Percentiles rank a stretch among this genome's conserved stretches.
Conservation (phyloP, 2,797 vertebrate species). For the Zalophus californianus region DNA sequence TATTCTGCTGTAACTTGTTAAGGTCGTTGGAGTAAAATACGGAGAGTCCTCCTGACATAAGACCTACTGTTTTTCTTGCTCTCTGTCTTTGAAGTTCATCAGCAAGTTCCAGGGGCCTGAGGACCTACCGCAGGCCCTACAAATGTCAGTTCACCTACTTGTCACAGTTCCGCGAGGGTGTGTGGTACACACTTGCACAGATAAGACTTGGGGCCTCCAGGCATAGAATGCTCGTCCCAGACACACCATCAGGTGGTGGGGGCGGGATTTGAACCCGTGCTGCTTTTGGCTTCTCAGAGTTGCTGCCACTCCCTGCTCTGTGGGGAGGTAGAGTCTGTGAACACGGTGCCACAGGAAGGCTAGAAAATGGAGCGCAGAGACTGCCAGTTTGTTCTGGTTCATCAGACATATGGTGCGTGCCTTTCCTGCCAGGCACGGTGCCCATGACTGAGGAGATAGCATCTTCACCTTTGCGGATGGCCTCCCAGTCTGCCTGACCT, state of each 20-base stretch:
- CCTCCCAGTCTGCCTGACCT: background rate
- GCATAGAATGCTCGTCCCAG: background rate
- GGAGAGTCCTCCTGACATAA: background rate
- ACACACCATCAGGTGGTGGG: background rate
- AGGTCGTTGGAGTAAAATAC: background rate
- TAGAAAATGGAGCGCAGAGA: background rate
- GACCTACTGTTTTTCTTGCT: background rate
- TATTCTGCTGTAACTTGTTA: background rate
- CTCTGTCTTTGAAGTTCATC: background rate
- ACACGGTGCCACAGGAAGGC: background rate
- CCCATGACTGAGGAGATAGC: background rate
- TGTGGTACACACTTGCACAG: rapidly evolving
- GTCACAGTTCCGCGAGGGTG: rapidly evolving
- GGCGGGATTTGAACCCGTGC: background rate
- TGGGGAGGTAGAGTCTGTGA: background rate
- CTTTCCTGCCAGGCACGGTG: background rate
- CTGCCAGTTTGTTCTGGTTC: background rate
- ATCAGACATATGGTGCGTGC: background rate
- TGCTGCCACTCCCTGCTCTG: rapidly evolving
- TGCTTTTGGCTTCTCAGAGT: too few species aligned
- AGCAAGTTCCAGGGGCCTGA: background rate
- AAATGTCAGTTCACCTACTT: background rate
- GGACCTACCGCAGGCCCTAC: background rate
- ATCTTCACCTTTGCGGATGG: background rate
- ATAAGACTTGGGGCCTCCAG: background rate